These are phyloP conservation scores for Montipora efflorescens DNA, from an alignment of 64 coral and sea anemone genomes.

Conservation along the genomic window DNA sequence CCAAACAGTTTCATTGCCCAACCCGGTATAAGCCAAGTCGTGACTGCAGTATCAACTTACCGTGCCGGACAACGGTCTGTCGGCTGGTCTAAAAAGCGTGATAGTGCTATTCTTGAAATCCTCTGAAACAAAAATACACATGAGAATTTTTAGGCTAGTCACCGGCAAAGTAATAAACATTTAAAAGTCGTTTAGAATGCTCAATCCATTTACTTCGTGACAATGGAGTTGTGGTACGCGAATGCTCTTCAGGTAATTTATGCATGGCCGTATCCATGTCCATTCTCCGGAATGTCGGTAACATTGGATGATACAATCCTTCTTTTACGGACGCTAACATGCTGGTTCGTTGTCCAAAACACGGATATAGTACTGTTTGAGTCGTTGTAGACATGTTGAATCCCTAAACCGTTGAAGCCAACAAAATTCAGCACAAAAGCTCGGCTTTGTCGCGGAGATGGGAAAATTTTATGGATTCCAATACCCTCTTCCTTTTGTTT, in stretches of 20 bases:
- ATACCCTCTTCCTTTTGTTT: background rate
- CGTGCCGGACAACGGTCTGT: conserved; percentile 77
- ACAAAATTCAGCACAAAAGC: background rate
- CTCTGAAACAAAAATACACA: conserved; percentile 58
- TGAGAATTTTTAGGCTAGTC: background rate
- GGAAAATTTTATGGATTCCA: background rate
- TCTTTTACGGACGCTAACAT: conserved; percentile 97
- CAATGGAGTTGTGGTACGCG: conserved; percentile 85
- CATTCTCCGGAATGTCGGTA: conserved; percentile 95
- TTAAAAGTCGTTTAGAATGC: background rate
- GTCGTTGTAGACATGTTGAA: conserved; percentile 40
- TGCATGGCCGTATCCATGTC: conserved; percentile 93
- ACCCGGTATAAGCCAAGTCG: background rate
- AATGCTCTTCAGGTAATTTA: conserved; percentile 95
- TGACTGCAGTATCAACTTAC: conserved; percentile 58
- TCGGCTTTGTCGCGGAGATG: background rate
- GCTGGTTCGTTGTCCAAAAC: conserved; percentile 44
- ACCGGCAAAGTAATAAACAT: background rate
- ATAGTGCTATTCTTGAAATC: conserved; percentile 89
- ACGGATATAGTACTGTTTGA: conserved; percentile 43
- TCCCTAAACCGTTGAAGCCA: background rate
- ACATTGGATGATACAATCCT: conserved; percentile 87
- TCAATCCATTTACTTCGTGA: conserved; percentile 58
- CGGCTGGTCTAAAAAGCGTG: conserved; percentile 85
- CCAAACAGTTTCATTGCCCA: background rate